Percentiles rank a stretch among this genome's conserved stretches.
These are phyloP conservation scores for Boloria euphrosyne DNA, from an alignment of 2,888 invertebrate genomes.

Conservation along the genomic window DNA sequence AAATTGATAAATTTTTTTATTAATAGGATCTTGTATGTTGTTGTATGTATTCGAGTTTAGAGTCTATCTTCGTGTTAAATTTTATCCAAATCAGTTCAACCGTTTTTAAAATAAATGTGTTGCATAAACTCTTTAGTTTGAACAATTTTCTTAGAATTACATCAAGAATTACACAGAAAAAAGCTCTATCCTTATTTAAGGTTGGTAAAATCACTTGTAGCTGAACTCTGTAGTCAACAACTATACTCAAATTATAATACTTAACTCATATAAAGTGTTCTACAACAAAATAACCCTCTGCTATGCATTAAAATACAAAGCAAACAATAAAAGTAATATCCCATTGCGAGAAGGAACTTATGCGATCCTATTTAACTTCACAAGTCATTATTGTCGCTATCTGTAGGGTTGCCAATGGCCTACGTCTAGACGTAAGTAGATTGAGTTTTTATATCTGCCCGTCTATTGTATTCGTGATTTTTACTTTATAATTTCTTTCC, in stretches of 20 bases:
- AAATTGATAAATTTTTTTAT: no score
- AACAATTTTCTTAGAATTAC: no score
- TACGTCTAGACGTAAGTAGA: conserved; percentile 26
- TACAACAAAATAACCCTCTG: not conserved
- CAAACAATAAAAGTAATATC: conserved; percentile 24
- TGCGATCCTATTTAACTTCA: conserved; percentile 30
- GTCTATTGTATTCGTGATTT: conserved; percentile 11
- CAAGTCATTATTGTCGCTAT: conserved; percentile 35
- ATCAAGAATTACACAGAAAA: no score
- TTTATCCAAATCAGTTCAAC: no score
- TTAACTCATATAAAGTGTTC: conserved; percentile 1
- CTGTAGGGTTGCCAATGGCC: conserved; percentile 24
- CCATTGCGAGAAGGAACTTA: conserved; percentile 24
- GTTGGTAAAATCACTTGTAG: not conserved
- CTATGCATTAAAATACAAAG: conserved; percentile 15
- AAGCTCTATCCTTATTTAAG: no score
- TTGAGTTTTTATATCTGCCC: conserved; percentile 20
- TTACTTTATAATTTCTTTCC: conserved; percentile 21
- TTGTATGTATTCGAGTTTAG: no score
- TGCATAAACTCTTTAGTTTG: no score
- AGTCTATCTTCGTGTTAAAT: no score
- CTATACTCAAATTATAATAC: conserved; percentile 3
- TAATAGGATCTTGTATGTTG: no score
- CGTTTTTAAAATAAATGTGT: no score
- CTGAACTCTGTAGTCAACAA: not conserved